These are phyloP conservation scores for Ellobius talpinus DNA, from an alignment of 2,113 vertebrate genomes.

Conservation along the genomic window DNA sequence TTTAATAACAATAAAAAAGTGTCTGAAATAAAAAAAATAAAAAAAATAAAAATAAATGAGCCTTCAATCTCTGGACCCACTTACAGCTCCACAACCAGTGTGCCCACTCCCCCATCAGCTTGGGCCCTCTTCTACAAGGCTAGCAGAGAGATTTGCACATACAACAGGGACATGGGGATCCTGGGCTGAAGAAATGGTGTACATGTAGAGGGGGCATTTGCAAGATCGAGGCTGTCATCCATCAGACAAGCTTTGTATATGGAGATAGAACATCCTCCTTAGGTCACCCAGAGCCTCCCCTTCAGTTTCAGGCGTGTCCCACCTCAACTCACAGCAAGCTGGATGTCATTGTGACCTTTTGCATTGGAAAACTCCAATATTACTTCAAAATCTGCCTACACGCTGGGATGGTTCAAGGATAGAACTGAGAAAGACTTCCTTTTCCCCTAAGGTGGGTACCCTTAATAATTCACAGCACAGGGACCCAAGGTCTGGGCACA, in stretches of 20 bases:
- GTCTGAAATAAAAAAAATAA: too few species aligned
- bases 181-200: not conserved
- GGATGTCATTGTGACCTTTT: not conserved
- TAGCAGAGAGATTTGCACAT: not conserved
- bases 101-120: not conserved
- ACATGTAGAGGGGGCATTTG: not conserved
- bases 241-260: not conserved
- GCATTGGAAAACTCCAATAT: not conserved
- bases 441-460: not conserved
- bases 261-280: not conserved
- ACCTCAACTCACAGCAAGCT: not conserved
- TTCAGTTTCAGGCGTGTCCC: not conserved
- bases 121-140: not conserved
- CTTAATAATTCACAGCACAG: not conserved
- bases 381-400: not conserved
- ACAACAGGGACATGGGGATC: not conserved
- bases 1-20: too few species aligned
- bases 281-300: not conserved
- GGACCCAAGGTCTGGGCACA: not conserved
- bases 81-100: not conserved
- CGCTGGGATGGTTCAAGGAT: not conserved
- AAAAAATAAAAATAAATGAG: too few species aligned
- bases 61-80: not conserved
- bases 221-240: not conserved
- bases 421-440: not conserved